These are phyloP conservation scores for Cosmopolites sordidus DNA, from an alignment of 2,888 invertebrate species.

Conservation along the genomic window DNA sequence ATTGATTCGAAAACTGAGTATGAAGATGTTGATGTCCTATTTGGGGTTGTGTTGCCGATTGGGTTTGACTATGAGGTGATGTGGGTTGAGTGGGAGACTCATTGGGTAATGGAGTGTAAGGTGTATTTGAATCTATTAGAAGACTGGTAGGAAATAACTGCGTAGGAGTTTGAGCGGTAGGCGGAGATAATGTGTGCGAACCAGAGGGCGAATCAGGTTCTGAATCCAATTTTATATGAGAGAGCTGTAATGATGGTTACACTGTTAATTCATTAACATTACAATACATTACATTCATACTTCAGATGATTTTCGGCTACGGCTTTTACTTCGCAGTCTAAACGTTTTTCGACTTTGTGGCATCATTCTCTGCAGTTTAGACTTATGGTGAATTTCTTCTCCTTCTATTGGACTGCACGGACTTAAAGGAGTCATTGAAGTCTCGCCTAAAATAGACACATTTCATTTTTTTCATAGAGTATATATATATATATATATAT, in stretches of 20 bases:
- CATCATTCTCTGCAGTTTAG: slow-evolving; percentile 83
- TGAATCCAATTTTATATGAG: slow-evolving; percentile 50
- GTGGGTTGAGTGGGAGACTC: slow-evolving; percentile 16
- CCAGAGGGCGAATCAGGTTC: slow-evolving; percentile 34
- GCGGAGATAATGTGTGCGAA: slow-evolving; percentile 11
- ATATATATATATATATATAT: too few species aligned
- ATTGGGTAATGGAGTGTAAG: slow-evolving; percentile 22
- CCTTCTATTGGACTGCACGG: slow-evolving; percentile 67
- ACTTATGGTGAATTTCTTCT: slow-evolving; percentile 60
- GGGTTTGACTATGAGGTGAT: slow-evolving; percentile 31
- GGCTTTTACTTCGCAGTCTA: slow-evolving; percentile 75
- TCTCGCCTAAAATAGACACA: slow-evolving; percentile 62
- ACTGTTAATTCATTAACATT: background rate
- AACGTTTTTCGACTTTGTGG: slow-evolving; percentile 94
- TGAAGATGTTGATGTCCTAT: slow-evolving; percentile 29
- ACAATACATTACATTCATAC: slow-evolving; percentile 46
- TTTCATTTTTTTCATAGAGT: too few species aligned
- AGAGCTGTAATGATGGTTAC: slow-evolving; percentile 42
- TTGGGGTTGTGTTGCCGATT: slow-evolving; percentile 28
- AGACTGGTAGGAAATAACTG: slow-evolving; percentile 23
- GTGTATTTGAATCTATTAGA: slow-evolving; percentile 18
- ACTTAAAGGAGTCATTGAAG: slow-evolving; percentile 69
- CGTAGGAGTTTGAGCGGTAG: slow-evolving; percentile 8
- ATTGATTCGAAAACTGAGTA: slow-evolving; percentile 26
- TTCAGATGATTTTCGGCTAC: slow-evolving; percentile 58